Conservation (phyloP, 1,140 invertebrate species). For the Cheumatopsyche charites region DNA sequence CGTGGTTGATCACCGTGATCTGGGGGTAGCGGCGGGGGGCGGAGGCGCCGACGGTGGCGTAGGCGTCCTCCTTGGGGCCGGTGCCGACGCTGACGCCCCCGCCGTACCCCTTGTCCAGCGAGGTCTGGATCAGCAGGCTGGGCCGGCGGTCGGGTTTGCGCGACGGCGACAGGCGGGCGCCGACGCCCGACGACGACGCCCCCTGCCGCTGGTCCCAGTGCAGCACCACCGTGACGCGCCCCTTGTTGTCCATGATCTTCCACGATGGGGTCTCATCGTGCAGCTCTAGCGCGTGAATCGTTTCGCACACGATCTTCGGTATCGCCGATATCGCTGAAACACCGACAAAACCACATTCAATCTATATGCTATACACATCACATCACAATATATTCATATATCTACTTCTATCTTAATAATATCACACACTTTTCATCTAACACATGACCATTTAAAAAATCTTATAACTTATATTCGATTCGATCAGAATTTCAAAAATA, state of each 20-base stretch:
- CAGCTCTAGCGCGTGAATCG: conserved; percentile 89
- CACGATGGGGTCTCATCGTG: conserved; percentile 94
- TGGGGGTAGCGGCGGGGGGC: conserved; percentile 65
- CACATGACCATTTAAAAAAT: too few relatives aligned
- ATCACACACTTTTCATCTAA: too few relatives aligned
- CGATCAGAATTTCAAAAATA: too few relatives aligned
- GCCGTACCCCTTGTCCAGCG: conserved; percentile 69
- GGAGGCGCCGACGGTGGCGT: conserved; percentile 62
- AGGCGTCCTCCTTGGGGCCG: conserved; percentile 58
- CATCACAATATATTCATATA: too few relatives aligned
- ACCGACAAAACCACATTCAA: background rate
- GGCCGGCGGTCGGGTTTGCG: conserved; percentile 66
- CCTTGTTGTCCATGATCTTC: conserved; percentile 97
- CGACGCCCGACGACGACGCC: conserved; percentile 61
- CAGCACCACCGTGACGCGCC: conserved; percentile 89
- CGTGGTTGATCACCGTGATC: conserved; percentile 90
- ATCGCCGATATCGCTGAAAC: conserved; percentile 88
- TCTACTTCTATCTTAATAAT: too few relatives aligned
- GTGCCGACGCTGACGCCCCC: conserved; percentile 50
- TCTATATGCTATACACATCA: too few relatives aligned
- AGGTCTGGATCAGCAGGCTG: conserved; percentile 77
- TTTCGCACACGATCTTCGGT: conserved; percentile 95
- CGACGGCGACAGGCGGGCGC: conserved; percentile 68
- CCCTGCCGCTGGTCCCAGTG: conserved; percentile 86
- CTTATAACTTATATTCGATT: too few relatives aligned